A percentile compares a stretch with the other conserved stretches of the same genome.
These are phyloP conservation scores for Pica pica DNA, from an alignment of 2,113 vertebrate genomes.

Conservation along the genomic window DNA sequence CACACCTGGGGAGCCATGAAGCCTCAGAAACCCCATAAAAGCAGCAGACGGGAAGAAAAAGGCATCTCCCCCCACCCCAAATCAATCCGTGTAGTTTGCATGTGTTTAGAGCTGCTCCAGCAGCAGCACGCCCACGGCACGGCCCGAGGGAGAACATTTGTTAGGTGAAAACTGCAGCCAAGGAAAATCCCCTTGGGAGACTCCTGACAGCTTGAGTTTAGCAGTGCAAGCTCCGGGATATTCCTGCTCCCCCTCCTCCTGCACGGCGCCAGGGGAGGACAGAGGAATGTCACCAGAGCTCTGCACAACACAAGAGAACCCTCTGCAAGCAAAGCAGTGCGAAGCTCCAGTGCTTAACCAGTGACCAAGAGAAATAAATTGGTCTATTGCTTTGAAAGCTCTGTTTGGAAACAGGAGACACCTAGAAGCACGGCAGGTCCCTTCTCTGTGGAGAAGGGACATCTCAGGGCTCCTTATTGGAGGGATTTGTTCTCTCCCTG, in stretches of 20 bases:
- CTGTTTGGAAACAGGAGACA: not conserved
- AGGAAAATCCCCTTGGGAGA: not conserved
- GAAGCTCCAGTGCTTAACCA: not conserved
- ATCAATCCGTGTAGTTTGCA: not conserved
- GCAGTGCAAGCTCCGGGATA: accelerated
- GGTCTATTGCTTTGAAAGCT: not conserved
- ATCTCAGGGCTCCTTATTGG: not conserved
- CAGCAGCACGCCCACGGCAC: not conserved
- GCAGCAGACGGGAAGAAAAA: not conserved
- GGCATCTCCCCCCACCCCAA: not conserved
- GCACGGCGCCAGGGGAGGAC: not conserved
- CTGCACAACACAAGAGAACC: not conserved
- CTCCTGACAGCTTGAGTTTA: not conserved
- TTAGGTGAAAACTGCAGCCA: constrained; percentile 7
- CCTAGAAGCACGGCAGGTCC: not conserved
- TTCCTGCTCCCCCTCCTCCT: not conserved
- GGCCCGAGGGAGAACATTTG: not conserved
- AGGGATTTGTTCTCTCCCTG: not conserved
- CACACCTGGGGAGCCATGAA: constrained; percentile 15
- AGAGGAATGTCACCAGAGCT: not conserved
- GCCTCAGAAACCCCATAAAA: constrained; percentile 42
- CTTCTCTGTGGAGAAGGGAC: not conserved
- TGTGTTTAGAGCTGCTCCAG: constrained; percentile 15
- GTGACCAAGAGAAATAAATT: not conserved
- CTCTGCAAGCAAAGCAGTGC: not conserved